A percentile compares a stretch with the other conserved stretches of the same genome.
phyloP scores from a whole-genome alignment of 2,113 vertebrate genomes.

The Sphaerodactylus townsendi region DNA sequence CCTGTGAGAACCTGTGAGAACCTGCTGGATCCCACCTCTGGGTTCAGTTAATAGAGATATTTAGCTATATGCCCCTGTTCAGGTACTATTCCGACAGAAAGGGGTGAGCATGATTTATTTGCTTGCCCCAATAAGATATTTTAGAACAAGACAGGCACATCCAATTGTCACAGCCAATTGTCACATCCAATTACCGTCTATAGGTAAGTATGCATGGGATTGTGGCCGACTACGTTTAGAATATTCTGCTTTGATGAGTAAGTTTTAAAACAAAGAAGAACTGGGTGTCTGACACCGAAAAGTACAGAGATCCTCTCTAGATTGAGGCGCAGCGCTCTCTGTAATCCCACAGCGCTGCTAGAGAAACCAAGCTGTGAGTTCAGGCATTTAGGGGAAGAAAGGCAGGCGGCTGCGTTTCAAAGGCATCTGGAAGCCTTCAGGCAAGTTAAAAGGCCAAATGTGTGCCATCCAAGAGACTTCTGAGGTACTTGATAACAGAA shows the following conservation, averaged over 20 bases:
- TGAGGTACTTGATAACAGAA: conserved; percentile 52
- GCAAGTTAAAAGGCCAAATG: conserved; percentile 12
- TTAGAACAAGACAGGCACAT: too few species aligned
- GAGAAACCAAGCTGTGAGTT: neutral
- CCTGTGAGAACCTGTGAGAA: too few species aligned
- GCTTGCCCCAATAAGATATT: too few species aligned
- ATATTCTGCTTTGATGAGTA: neutral
- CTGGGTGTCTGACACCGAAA: accelerated
- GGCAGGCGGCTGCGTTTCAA: neutral
- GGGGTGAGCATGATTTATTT: too few species aligned
- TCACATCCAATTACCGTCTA: too few species aligned
- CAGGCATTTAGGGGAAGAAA: conserved; percentile 13
- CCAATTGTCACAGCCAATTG: too few species aligned
- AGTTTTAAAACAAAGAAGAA: neutral
- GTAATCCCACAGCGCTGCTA: neutral
- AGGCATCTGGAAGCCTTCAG: conserved; percentile 1
- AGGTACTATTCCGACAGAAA: too few species aligned
- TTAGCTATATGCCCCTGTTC: too few species aligned
- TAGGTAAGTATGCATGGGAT: neutral
- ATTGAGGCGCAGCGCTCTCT: neutral
- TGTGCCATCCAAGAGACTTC: conserved; percentile 40
- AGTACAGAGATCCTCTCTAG: neutral
- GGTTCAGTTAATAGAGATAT: too few species aligned
- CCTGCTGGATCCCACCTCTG: too few species aligned
- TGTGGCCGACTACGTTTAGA: neutral